A percentile compares a stretch with the other conserved stretches of the same genome.
Conservation (phyloP, 2,888 invertebrate species). For the Glyphotaelius pellucidus region DNA sequence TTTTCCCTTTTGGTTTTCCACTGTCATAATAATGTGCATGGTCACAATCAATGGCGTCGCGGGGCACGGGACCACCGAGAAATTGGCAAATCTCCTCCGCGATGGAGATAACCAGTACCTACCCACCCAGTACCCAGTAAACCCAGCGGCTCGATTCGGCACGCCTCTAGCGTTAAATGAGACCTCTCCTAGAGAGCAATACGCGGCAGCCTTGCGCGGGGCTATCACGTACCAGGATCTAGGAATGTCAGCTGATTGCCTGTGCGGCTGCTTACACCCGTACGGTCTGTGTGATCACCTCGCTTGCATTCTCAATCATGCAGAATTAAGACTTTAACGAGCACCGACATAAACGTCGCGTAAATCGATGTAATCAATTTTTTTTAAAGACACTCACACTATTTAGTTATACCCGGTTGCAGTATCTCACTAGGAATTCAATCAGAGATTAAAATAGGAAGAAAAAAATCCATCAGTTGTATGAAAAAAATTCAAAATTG, state of each 20-base stretch:
- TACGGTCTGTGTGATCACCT: background rate
- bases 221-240: conserved; percentile 33
- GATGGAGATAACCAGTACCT: background rate
- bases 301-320: background rate
- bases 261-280: background rate
- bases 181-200: conserved; percentile 10
- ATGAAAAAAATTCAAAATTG: too few species aligned
- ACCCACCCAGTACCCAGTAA: too few species aligned
- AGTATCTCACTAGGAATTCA: too few species aligned
- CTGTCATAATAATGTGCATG: background rate
- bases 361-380: background rate
- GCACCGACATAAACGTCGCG: background rate
- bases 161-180: conserved; percentile 24
- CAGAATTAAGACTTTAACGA: background rate
- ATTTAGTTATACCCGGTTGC: too few species aligned
- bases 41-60: background rate
- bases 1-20: too few species aligned
- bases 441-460: too few species aligned
- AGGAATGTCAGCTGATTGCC: background rate
- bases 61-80: background rate
- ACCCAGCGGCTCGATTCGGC: background rate
- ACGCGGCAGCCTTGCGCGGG: background rate
- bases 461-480: too few species aligned
- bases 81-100: conserved; percentile 11
- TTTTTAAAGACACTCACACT: too few species aligned